These are phyloP conservation scores for Stratiomys singularior DNA, from an alignment of 2,888 invertebrate species.

Conservation along the genomic window DNA sequence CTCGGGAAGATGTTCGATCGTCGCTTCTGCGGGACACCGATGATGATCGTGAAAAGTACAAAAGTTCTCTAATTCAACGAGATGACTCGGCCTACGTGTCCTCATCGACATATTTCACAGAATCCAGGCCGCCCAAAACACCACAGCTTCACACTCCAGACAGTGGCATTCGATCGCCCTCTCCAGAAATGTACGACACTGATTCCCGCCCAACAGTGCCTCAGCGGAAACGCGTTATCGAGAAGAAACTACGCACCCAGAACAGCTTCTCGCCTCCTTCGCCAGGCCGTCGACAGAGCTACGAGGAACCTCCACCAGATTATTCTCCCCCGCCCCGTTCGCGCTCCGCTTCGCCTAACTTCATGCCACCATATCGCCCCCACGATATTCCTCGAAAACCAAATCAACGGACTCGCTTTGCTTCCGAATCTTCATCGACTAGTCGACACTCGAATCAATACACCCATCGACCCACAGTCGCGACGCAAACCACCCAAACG, in stretches of 20 bases:
- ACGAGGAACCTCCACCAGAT: slow-evolving; percentile 76
- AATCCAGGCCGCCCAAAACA: slow-evolving; percentile 68
- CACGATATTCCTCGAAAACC: slow-evolving; percentile 69
- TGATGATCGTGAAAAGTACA: slow-evolving; percentile 63
- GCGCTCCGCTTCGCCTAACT: slow-evolving; percentile 62
- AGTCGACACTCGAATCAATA: slow-evolving; percentile 53
- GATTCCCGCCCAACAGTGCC: slow-evolving; percentile 71
- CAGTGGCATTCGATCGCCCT: slow-evolving; percentile 54
- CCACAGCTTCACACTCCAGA: slow-evolving; percentile 54
- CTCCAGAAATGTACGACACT: slow-evolving; percentile 52
- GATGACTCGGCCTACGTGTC: slow-evolving; percentile 71
- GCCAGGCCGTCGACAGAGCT: slow-evolving; percentile 64
- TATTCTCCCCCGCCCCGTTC: slow-evolving; percentile 73
- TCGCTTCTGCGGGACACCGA: slow-evolving; percentile 67
- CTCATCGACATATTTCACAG: slow-evolving; percentile 70
- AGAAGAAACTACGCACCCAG: slow-evolving; percentile 67
- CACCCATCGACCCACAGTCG: slow-evolving; percentile 56
- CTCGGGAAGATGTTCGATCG: slow-evolving; percentile 59
- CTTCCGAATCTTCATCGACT: slow-evolving; percentile 63
- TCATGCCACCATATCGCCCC: slow-evolving; percentile 59
- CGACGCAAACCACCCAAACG: slow-evolving; percentile 61
- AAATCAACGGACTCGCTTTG: slow-evolving; percentile 79
- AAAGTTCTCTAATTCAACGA: slow-evolving; percentile 68
- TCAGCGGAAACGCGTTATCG: slow-evolving; percentile 72
- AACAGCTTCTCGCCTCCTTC: slow-evolving; percentile 61